Base-by-base conservation (phyloP, 2,113 vertebrate genomes). In the Promerops cafer region DNA sequence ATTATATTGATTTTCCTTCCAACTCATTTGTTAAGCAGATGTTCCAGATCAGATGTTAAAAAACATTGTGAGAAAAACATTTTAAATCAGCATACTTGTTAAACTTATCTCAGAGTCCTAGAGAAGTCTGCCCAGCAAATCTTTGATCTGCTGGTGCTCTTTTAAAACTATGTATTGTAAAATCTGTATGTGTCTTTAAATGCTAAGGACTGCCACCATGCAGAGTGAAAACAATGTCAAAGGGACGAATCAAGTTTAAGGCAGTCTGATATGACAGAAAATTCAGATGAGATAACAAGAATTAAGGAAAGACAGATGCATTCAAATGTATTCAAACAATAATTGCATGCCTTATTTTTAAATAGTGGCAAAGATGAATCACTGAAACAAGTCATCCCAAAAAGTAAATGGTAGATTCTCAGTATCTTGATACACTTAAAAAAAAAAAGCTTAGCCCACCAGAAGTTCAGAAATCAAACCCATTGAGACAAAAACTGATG, bases 341-440 rank as follows among this genome's bases (percentile, higher is more conserved):
- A 97, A 97, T 96, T 97, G 95, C 96, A 97, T 92, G 95, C 91
- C 94, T 96, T 97, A 96, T 96, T 97, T 97, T 97, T 97, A 97
- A 95, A 94, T 94, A 95, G 94, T 94, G 93, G 91, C 95, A 96
- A 92, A 92, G 94, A 97, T 97, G 96, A 96, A 95, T 97, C 95
- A 96, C 49, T 87, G 95, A 87, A 94, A 89, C 89, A 94, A 97
- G 80, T 95, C 86, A 94, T 89, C 83, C 86, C 90, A 60, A 94
- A 80, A 94, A 97, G 90, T 79, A 96, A 92, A 94, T 92, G 64
- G 83, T 90, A 90, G 71, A 94, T 59, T 93, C 64, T 96, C 39
- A 74, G 64, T 86, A 83, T 95, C 75, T 33, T 22, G n/a, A 83
- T 74, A 74, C 13, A 84, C 40, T 79, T 78, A 2, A 16, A 54